Evolutionary conservation across 2,888 invertebrate species (phyloP).

Genomic region (Melanchra persicariae): DNA sequence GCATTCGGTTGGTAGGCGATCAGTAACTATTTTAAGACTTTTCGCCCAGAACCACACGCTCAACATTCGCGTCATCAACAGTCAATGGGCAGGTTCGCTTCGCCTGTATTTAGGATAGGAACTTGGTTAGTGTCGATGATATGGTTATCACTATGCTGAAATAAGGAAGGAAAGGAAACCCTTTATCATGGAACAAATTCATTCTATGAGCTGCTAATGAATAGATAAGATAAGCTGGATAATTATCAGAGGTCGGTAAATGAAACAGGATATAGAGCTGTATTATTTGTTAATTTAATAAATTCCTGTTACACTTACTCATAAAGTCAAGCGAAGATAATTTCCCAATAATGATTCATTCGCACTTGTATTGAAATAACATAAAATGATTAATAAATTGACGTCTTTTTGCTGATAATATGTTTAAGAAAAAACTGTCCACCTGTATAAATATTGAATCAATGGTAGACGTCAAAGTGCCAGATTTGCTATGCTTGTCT

Average conservation of each 20-base stretch:
- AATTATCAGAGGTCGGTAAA: conserved; percentile 1
- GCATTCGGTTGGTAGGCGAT: too few species aligned
- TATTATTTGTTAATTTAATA: neutral
- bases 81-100: too few species aligned
- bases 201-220: neutral
- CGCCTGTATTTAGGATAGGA: too few species aligned
- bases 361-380: neutral
- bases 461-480: neutral
- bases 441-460: conserved; percentile 24
- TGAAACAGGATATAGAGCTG: neutral
- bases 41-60: too few species aligned
- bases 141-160: too few species aligned
- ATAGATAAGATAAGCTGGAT: neutral
- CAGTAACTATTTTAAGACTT: too few species aligned
- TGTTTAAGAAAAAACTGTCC: neutral
- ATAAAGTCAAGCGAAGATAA: conserved; percentile 9
- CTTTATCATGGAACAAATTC: too few species aligned
- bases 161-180: too few species aligned
- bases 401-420: neutral
- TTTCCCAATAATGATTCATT: conserved; percentile 4
- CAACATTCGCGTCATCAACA: too few species aligned
- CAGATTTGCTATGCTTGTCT: neutral
- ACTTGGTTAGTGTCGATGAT: too few species aligned
- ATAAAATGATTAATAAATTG: neutral
- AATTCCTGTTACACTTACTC: conserved; percentile 10